phyloP scores from a whole-genome alignment of 2,888 invertebrate genomes.

The Smittia aterrima region DNA sequence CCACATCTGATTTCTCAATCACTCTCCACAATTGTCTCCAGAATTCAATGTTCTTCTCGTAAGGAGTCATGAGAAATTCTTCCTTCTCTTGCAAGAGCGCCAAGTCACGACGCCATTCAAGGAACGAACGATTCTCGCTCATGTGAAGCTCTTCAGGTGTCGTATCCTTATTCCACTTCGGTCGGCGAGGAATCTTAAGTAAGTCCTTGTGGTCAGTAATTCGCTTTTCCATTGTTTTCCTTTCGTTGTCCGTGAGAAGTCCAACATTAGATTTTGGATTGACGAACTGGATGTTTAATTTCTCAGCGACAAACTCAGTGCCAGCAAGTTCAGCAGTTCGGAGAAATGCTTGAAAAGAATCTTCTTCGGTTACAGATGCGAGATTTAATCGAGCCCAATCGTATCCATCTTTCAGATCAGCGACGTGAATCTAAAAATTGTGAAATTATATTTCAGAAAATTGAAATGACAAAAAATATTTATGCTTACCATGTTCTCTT shows the following conservation, averaged over 20 bases:
- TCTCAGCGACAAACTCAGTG: constrained; percentile 90
- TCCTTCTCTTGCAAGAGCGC: constrained; percentile 76
- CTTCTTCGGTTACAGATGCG: constrained; percentile 91
- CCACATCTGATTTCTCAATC: constrained; percentile 90
- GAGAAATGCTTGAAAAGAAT: constrained; percentile 93
- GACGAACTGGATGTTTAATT: constrained; percentile 77
- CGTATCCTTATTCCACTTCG: constrained; percentile 73
- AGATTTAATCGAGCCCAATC: constrained; percentile 89
- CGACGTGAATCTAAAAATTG: constrained; percentile 70
- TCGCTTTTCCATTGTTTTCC: constrained; percentile 55
- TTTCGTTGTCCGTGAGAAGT: constrained; percentile 61
- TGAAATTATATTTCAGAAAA: constrained; percentile 40
- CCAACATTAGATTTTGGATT: constrained; percentile 62
- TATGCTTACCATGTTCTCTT: constrained; percentile 38
- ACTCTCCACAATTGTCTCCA: constrained; percentile 99
- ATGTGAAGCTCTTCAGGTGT: constrained; percentile 75
- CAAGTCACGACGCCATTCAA: constrained; percentile 86
- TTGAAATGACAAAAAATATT: constrained; percentile 41
- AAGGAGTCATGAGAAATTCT: constrained; percentile 86
- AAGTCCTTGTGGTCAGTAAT: constrained; percentile 62
- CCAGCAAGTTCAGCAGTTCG: constrained; percentile 93
- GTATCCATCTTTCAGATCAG: constrained; percentile 85
- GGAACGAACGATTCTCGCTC: constrained; percentile 78
- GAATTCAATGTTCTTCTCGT: constrained; percentile 95
- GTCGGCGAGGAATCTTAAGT: constrained; percentile 82